Percentiles rank a stretch among this genome's conserved stretches.
phyloP scores from a whole-genome alignment of 2,888 invertebrate genomes.

The Pristionchus mayeri region DNA sequence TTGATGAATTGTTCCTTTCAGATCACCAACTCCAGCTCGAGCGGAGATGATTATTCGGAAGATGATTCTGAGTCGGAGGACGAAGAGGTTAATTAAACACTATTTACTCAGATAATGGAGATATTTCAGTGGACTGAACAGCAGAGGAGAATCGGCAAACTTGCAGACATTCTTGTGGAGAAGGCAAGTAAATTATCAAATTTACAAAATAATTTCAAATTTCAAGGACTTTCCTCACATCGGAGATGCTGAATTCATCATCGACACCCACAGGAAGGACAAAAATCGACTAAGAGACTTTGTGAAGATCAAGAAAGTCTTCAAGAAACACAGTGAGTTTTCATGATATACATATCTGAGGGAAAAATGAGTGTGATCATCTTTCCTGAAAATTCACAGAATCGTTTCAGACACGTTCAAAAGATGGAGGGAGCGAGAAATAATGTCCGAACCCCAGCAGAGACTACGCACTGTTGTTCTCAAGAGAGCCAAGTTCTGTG shows the following conservation, averaged over 20 bases:
- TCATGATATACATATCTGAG: too few species aligned
- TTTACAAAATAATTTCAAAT: too few species aligned
- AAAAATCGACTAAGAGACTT: background rate
- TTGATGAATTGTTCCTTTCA: too few species aligned
- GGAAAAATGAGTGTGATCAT: too few species aligned
- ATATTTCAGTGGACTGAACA: background rate
- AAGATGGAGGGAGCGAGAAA: background rate
- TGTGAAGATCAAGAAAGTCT: background rate
- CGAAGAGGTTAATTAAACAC: background rate
- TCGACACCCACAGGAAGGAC: background rate
- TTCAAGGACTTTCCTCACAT: background rate
- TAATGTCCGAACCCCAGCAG: background rate
- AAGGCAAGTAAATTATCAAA: too few species aligned
- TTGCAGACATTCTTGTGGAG: background rate
- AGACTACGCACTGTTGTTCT: background rate
- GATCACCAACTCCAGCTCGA: background rate
- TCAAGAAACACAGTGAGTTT: background rate
- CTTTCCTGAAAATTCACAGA: too few species aligned
- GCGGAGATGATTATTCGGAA: background rate
- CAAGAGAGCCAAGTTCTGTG: background rate
- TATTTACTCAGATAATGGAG: background rate
- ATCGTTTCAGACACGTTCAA: background rate
- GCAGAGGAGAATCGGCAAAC: background rate
- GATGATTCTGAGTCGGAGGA: background rate
- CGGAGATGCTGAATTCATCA: background rate